Evolutionary conservation across 2,888 invertebrate genomes (phyloP), one percentile per base, ranked within the genome.

Genomic region (Rhamphomyia laevipes): DNA sequence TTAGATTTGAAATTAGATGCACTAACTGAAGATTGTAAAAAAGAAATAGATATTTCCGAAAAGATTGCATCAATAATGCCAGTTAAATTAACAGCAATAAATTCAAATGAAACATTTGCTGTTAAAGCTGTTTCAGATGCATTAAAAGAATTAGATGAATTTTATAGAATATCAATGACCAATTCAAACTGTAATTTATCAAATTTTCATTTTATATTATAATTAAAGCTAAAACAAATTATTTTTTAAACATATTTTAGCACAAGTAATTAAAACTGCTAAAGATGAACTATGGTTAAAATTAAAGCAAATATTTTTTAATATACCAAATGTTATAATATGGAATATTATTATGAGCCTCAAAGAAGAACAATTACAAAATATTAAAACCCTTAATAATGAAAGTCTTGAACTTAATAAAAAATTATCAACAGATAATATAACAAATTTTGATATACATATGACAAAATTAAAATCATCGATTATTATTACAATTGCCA

Each of bases 291-390:
- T 69, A 11, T 69, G 70, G 68, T 44, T 54, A 1, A 61, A 64
- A 33, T 58, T 69, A 56, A 62, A 66, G 3, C 47, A 52, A 4
- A 61, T 60, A 12, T 68, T 68, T 45, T 53, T 56, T 2, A 59
- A 65, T 31, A 61, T 65, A 2, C 70, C 68, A 4, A 66, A 64
- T 18, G 61, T 62, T 31, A 48, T 61, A 31, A 57, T 69, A 6
- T 66, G 67, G 48, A 67, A 63, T 51, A 59, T 58, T 1, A 61
- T 67, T 6, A 56, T 67, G 50, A 62, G 62, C 18, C 50, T 59
- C 2, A 69, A 65, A 47, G 66, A 65, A 33, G 63, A 67, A 15
- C 65, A 68, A 52, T 46, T 67, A 13, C 65, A 67, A 40, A 53
- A 64, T n/a, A 56, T 67, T 3, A 62, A 62, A 57, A 47, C 55